Percentiles rank a stretch among this genome's conserved stretches.
Conservation (phyloP, 1,140 invertebrate genomes). For the Microvelia longipes region DNA sequence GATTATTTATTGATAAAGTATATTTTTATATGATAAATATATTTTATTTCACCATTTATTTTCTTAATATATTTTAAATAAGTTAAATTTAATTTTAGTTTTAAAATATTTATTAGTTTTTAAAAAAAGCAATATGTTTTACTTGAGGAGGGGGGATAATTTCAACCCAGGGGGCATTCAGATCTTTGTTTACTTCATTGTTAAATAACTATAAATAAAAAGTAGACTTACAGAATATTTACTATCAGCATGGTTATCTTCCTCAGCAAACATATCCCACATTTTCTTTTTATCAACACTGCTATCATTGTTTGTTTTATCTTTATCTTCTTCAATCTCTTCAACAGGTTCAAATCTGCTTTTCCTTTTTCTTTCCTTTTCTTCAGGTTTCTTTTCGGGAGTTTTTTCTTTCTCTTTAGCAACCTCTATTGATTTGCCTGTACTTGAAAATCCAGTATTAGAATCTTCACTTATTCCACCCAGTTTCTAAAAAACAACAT, state of each 20-base stretch:
- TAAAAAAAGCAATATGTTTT: too few relatives aligned
- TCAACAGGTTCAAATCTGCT: constrained; percentile 23
- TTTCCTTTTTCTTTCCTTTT: constrained; percentile 14
- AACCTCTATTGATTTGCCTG: constrained; percentile 7
- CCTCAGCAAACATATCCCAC: constrained; percentile 79
- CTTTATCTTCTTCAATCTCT: constrained; percentile 20
- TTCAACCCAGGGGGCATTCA: too few relatives aligned
- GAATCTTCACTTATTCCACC: constrained; percentile 45
- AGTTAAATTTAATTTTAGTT: too few relatives aligned
- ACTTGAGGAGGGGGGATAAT: too few relatives aligned
- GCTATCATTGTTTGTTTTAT: constrained; percentile 8
- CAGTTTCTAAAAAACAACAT: constrained; percentile 34
- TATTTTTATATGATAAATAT: too few relatives aligned
- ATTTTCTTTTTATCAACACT: constrained; percentile 37
- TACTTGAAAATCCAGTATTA: constrained; percentile 29
- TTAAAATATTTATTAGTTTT: too few relatives aligned
- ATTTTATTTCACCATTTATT: too few relatives aligned
- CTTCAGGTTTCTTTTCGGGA: constrained; percentile 20
- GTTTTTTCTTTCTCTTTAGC: constrained; percentile 1
- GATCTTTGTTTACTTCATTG: too few relatives aligned
- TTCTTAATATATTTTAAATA: too few relatives aligned
- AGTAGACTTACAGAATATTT: constrained; percentile 59
- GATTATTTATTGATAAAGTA: too few relatives aligned
- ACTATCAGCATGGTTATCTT: constrained; percentile 61
- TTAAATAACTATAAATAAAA: too few relatives aligned